A percentile compares a stretch with the other conserved stretches of the same genome.
phyloP scores from a whole-genome alignment of 2,888 invertebrate genomes.

The Cerceris ruficornis region DNA sequence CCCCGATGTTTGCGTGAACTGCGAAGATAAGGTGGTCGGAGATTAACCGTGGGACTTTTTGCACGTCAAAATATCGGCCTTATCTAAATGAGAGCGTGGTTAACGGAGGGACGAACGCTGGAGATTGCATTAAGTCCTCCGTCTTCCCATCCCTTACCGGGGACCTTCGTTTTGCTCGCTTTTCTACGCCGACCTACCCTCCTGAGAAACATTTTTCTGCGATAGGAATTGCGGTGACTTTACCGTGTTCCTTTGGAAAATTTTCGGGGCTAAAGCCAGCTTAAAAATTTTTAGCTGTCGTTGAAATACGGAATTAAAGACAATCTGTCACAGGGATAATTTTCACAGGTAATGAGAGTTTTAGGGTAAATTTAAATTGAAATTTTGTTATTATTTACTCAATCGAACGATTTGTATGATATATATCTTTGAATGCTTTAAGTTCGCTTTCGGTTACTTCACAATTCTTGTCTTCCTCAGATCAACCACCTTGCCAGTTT shows the following conservation, averaged over 20 bases:
- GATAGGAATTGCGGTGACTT: not conserved
- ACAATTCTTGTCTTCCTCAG: too few relatives aligned
- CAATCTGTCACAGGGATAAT: too few relatives aligned
- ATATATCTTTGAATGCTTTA: too few relatives aligned
- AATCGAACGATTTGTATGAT: too few relatives aligned
- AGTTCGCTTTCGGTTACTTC: too few relatives aligned
- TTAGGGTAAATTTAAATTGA: too few relatives aligned
- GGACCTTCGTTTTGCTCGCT: not conserved
- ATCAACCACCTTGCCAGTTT: too few relatives aligned
- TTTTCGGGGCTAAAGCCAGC: not conserved
- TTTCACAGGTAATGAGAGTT: too few relatives aligned
- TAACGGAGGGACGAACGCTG: constrained; percentile 45
- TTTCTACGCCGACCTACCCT: not conserved
- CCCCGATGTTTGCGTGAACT: constrained; percentile 43
- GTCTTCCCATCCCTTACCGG: constrained; percentile 37
- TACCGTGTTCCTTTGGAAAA: not conserved
- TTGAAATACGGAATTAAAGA: too few relatives aligned
- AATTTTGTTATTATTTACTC: too few relatives aligned
- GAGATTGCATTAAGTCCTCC: constrained; percentile 57
- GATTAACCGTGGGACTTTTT: constrained; percentile 60
- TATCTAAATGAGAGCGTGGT: constrained; percentile 59
- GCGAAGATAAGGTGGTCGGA: constrained; percentile 49
- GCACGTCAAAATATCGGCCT: constrained; percentile 53
- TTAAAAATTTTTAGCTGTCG: too few relatives aligned
- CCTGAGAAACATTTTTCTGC: not conserved